Percentiles rank a stretch among this genome's conserved stretches.
These are phyloP conservation scores for Timema podura DNA, from an alignment of 2,888 invertebrate species.

Conservation along the genomic window DNA sequence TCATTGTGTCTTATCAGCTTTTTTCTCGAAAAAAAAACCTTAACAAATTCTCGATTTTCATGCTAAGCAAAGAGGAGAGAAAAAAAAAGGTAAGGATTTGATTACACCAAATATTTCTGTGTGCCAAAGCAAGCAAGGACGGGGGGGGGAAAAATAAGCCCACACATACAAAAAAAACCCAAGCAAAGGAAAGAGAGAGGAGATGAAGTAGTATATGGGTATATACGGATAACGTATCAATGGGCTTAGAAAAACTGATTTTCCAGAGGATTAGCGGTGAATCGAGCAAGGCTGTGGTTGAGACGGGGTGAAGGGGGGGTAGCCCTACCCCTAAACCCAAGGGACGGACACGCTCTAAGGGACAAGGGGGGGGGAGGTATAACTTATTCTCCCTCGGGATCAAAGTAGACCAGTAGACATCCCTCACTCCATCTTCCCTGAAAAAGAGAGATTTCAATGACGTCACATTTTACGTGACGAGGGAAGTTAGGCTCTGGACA, in stretches of 20 bases:
- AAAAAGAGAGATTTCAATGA: neutral
- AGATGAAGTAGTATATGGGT: neutral
- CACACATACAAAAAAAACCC: too few relatives aligned
- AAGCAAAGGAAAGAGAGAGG: too few relatives aligned
- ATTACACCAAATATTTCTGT: slow-evolving; percentile 33
- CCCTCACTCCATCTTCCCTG: neutral
- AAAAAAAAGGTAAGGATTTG: slow-evolving; percentile 19
- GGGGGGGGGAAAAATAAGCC: neutral
- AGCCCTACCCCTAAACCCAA: too few relatives aligned
- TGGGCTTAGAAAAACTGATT: slow-evolving; percentile 33
- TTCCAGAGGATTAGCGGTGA: slow-evolving; percentile 32
- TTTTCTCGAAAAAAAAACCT: too few relatives aligned
- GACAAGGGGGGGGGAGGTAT: neutral
- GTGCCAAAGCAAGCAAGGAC: slow-evolving; percentile 15
- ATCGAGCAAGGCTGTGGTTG: slow-evolving; percentile 18
- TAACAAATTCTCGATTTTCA: too few relatives aligned
- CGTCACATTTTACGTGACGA: neutral
- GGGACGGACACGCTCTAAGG: too few relatives aligned
- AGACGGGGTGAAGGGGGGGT: neutral
- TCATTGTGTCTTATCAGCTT: too few relatives aligned
- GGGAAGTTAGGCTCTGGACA: neutral
- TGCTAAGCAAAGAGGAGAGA: neutral
- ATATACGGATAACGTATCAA: slow-evolving; percentile 26
- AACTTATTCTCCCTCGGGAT: neutral
- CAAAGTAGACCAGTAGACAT: slow-evolving; percentile 11